Percentiles rank a stretch among this genome's conserved stretches.
phyloP scores from a whole-genome alignment of 2,797 vertebrate genomes.

The Mus spretus region DNA sequence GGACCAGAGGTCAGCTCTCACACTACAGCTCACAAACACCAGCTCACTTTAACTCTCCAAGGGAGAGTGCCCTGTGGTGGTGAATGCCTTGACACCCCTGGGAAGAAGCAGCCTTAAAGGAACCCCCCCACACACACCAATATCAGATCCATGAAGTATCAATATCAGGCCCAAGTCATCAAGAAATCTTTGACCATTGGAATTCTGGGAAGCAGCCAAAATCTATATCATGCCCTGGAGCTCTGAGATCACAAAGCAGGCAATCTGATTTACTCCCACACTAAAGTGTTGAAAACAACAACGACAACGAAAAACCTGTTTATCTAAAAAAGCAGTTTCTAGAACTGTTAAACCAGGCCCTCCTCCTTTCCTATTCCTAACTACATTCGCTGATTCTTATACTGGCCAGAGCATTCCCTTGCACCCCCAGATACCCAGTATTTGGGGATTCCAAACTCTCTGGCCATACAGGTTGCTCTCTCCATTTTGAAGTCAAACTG shows the following conservation, averaged over 20 bases:
- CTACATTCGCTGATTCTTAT: neutral
- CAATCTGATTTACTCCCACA: neutral
- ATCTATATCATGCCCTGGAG: neutral
- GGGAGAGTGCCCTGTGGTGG: neutral
- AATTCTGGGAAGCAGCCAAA: neutral
- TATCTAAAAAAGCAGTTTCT: neutral
- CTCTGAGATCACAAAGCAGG: neutral
- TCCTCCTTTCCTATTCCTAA: neutral
- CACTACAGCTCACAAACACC: neutral
- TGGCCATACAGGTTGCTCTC: neutral
- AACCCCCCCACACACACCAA: neutral
- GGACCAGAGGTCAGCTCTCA: neutral
- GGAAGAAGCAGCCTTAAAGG: neutral
- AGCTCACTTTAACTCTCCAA: neutral
- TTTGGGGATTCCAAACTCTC: neutral
- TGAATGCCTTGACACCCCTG: neutral
- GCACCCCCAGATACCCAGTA: neutral
- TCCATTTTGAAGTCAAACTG: neutral
- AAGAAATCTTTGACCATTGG: neutral
- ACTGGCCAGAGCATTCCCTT: neutral
- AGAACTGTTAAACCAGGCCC: neutral
- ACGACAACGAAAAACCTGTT: neutral
- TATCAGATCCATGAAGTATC: no score
- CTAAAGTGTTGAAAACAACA: neutral
- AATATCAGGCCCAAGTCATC: neutral